Conservation (phyloP, 2,888 invertebrate genomes). For the Lobophora halterata region DNA sequence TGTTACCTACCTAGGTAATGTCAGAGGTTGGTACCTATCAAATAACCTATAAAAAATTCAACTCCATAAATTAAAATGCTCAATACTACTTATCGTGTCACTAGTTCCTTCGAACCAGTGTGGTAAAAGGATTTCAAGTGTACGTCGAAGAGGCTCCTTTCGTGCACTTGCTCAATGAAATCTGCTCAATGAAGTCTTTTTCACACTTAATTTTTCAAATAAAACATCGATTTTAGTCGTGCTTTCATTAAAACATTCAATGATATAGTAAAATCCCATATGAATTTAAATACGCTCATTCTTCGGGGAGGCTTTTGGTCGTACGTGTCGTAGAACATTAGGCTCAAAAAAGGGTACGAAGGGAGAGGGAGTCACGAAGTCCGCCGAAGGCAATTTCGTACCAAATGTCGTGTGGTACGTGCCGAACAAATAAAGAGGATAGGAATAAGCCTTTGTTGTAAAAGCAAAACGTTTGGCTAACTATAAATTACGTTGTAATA, state of each 20-base stretch:
- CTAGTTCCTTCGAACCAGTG: too few relatives aligned
- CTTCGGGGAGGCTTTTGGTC: constrained; percentile 51
- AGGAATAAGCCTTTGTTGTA: constrained; percentile 54
- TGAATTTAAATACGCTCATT: constrained; percentile 58
- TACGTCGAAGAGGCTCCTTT: too few relatives aligned
- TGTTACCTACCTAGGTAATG: too few relatives aligned
- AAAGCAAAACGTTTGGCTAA: constrained; percentile 15
- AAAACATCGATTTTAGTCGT: neutral
- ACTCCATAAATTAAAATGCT: too few relatives aligned
- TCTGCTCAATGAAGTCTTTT: too few relatives aligned
- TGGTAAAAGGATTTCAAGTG: too few relatives aligned
- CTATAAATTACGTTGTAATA: constrained; percentile 3
- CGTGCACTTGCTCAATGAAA: too few relatives aligned
- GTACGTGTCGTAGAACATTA: constrained; percentile 69
- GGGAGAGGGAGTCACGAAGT: constrained; percentile 66
- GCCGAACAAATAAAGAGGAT: constrained; percentile 75
- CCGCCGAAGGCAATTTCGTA: constrained; percentile 76
- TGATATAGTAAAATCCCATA: constrained; percentile 40
- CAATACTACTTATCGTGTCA: too few relatives aligned
- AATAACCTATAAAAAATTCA: too few relatives aligned
- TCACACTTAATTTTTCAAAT: too few relatives aligned
- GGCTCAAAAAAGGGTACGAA: constrained; percentile 59
- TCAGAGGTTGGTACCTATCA: too few relatives aligned
- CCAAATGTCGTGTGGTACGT: constrained; percentile 77
- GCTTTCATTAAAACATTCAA: constrained; percentile 33